Evolutionary conservation across 2,797 vertebrate species (phyloP), one percentile per base, ranked within the genome.

Genomic region (Danio albolineatus): DNA sequence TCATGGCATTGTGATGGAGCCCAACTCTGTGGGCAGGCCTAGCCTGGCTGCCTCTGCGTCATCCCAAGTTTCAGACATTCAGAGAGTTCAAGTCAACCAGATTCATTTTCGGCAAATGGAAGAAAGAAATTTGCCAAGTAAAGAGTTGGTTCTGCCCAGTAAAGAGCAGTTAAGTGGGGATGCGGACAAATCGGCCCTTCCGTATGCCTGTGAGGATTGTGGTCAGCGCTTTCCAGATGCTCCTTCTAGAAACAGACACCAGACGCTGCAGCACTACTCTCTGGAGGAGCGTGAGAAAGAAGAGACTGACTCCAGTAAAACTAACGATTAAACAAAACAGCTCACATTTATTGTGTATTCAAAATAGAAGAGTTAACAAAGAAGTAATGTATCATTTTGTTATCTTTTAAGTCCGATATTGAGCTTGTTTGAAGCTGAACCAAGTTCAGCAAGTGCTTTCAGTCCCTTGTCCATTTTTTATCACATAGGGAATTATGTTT

Each of bases 201-300:
- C 70, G 43, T 95, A 94, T 17, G 83, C 83, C 4, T 95, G 94
- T 12, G 94, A 94, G 70, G 94, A 94, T 87, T 95, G 94, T n/a
- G 93, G 94, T 7, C 87, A 89, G 81, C 83, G 91, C 12, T 95
- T 95, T 82, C 91, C 89, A 82, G 93, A 94, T 0, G 94, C 94
- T 10, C 91, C 87, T 0, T 92, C 93, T 76, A 90, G 94, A 71
- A 94, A 94, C 86, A 90, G 84, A 88, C 94, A 95, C 84, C 94
- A 94, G 89, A 86, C 88, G 19, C 66, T 89, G 61, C 86, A 85
- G 44, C 94, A 95, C 88, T 95, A 95, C 78, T 83, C 85, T 7
- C 84, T 85, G 0, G 89, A 91, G 44, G 87, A 85, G 19, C 87
- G 70, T 2, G 84, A 86, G 48, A 87, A 82, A 10, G 86, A 86